Conservation (phyloP, 2,113 vertebrate genomes). For the Hydropotes inermis region DNA sequence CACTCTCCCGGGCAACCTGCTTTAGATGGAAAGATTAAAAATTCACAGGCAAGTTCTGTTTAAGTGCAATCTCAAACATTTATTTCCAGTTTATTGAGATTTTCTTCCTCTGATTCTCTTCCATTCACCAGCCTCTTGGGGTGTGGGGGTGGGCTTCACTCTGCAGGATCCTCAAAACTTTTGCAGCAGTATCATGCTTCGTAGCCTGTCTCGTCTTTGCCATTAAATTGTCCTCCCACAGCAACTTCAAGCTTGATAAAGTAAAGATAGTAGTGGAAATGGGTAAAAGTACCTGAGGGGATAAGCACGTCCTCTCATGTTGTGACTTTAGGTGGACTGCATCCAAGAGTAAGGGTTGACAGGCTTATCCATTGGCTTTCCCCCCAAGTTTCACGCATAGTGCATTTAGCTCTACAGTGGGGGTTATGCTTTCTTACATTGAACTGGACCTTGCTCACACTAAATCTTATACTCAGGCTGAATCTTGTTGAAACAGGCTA, state of each 20-base stretch:
- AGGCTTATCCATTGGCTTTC: not conserved
- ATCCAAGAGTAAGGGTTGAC: not conserved
- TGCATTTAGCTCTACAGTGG: not conserved
- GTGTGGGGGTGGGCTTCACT: not conserved
- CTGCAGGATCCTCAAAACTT: not conserved
- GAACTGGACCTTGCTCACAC: constrained; percentile 94
- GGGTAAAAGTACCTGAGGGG: not conserved
- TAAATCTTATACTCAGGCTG: constrained; percentile 95
- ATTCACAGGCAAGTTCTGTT: constrained; percentile 97
- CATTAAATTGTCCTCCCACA: not conserved
- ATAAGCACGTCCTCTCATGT: not conserved
- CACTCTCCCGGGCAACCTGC: constrained; percentile 95
- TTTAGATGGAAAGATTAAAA: constrained; percentile 92
- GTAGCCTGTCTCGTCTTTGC: not conserved
- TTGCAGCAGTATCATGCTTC: not conserved
- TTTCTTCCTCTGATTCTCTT: constrained; percentile 93
- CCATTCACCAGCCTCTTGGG: constrained; percentile 82
- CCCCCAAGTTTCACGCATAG: not conserved
- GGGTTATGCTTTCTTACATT: constrained; percentile 84
- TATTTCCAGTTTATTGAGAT: constrained; percentile 99
- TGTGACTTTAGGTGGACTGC: not conserved
- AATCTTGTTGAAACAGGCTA: constrained; percentile 97
- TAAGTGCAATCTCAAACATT: constrained; percentile 99
- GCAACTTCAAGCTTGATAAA: not conserved
- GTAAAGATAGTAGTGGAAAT: not conserved